These are phyloP conservation scores for Tympanoctomys barrerae DNA, from an alignment of 2,797 vertebrate genomes.

Conservation along the genomic window DNA sequence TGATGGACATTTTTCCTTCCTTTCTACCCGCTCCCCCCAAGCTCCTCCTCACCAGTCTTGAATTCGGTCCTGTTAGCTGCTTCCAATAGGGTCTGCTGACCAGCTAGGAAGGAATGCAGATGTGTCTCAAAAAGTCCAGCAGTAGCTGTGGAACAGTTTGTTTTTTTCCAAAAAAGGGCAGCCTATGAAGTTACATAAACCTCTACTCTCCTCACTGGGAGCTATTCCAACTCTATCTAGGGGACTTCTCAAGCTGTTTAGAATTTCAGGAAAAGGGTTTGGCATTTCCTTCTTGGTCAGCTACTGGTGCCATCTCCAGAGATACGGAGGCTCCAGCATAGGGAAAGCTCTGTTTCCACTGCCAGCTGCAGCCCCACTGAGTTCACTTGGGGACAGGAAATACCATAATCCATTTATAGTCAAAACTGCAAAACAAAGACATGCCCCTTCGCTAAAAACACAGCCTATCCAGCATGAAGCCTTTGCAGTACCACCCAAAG, in stretches of 20 bases:
- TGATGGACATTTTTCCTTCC: neutral
- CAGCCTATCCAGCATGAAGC: neutral
- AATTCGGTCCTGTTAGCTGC: neutral
- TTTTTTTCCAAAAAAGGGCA: constrained; percentile 74
- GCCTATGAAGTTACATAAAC: constrained; percentile 78
- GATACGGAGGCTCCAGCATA: neutral
- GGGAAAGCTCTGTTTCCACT: neutral
- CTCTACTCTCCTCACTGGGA: constrained; percentile 34
- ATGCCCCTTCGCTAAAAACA: constrained; percentile 56
- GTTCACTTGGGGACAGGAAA: constrained; percentile 60
- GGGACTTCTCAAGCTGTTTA: constrained; percentile 67
- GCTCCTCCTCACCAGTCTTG: constrained; percentile 14
- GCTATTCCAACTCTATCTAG: constrained; percentile 56
- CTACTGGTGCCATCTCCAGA: constrained; percentile 25
- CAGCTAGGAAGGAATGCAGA: constrained; percentile 77
- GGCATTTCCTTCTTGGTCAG: constrained; percentile 71
- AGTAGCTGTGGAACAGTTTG: constrained; percentile 67
- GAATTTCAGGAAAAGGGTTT: constrained; percentile 73
- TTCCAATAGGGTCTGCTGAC: constrained; percentile 63
- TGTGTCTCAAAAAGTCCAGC: constrained; percentile 59
- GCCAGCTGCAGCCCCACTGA: neutral
- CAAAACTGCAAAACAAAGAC: constrained; percentile 58
- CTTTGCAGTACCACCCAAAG: neutral
- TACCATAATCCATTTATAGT: constrained; percentile 34
- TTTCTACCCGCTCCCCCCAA: neutral